These are phyloP conservation scores for Onychorhynchus coronatus DNA, from an alignment of 2,113 vertebrate species.

Conservation along the genomic window DNA sequence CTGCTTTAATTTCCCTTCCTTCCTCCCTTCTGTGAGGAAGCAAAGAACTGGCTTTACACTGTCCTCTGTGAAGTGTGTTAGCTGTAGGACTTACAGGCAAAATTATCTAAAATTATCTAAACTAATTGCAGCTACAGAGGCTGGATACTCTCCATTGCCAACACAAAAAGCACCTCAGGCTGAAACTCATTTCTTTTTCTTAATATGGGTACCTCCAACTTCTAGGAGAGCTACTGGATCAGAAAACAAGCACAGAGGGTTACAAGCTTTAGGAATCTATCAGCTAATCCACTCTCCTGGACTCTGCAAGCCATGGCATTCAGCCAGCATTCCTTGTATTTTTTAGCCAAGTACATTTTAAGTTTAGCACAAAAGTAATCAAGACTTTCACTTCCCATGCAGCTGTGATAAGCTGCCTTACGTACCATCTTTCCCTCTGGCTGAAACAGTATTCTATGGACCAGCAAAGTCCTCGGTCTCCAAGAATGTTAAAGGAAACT, in stretches of 20 bases:
- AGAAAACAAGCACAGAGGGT: not conserved
- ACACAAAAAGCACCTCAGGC: not conserved
- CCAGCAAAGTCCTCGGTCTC: not conserved
- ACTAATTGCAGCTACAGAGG: not conserved
- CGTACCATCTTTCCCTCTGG: not conserved
- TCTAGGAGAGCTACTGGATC: not conserved
- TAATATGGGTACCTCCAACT: not conserved
- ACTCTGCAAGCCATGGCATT: not conserved
- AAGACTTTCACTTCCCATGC: not conserved
- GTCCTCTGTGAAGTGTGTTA: not conserved
- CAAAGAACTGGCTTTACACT: not conserved
- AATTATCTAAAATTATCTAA: not conserved
- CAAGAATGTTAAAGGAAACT: not conserved
- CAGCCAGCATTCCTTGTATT: not conserved
- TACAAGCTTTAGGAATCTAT: not conserved
- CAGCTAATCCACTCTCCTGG: not conserved
- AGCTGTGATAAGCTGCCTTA: not conserved
- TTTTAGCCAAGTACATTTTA: not conserved
- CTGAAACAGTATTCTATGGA: not conserved
- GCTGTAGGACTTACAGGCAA: not conserved
- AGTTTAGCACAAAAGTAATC: not conserved
- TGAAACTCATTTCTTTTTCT: not conserved
- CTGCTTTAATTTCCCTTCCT: not conserved
- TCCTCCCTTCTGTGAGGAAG: not conserved
- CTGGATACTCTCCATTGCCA: not conserved